Percentiles rank a stretch among this genome's conserved stretches.
phyloP scores from a whole-genome alignment of 2,888 invertebrate species.

The Myathropa florea region DNA sequence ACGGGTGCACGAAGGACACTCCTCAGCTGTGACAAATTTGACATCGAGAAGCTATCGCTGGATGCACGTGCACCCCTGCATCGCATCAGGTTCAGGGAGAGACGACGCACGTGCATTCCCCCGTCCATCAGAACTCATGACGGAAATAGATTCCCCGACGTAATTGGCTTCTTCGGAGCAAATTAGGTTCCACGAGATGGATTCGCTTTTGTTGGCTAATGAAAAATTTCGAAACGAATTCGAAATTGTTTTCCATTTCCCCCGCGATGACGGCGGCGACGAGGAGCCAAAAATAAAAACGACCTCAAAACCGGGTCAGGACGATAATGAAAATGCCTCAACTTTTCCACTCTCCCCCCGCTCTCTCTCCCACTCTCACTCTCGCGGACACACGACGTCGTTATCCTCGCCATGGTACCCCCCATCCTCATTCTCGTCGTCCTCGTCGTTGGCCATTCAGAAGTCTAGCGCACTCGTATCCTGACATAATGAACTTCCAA shows the following conservation, averaged over 20 bases:
- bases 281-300: neutral
- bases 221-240: neutral
- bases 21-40: too few relatives aligned
- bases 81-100: too few relatives aligned
- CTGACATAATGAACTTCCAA: constrained; percentile 7
- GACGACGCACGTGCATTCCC: too few relatives aligned
- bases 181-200: too few relatives aligned
- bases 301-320: neutral
- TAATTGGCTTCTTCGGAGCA: too few relatives aligned
- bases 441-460: neutral
- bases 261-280: neutral
- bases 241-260: neutral
- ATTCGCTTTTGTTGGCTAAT: too few relatives aligned
- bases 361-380: too few relatives aligned
- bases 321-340: neutral
- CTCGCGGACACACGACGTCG: too few relatives aligned
- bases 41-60: too few relatives aligned
- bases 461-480: neutral
- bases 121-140: too few relatives aligned
- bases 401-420: neutral
- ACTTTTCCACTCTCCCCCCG: neutral
- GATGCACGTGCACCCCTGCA: too few relatives aligned
- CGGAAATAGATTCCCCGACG: too few relatives aligned
- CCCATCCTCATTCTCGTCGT: neutral
- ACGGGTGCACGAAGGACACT: neutral